Evolutionary conservation across 2,113 vertebrate species (phyloP).

Genomic region (Strix aluco): DNA sequence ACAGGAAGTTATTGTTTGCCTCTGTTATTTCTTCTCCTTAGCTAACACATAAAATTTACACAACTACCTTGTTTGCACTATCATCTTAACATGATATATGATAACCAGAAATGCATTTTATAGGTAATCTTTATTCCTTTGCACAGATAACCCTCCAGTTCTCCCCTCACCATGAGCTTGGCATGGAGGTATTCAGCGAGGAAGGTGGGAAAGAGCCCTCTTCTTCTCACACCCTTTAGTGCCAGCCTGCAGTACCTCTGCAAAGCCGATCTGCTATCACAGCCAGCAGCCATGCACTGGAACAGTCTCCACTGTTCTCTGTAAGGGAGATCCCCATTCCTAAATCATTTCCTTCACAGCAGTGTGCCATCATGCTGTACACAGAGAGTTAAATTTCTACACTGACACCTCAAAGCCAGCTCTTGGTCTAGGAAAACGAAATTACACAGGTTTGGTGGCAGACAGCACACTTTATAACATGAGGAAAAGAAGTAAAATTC

Average conservation of each 20-base stretch:
- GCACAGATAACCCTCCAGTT: not conserved
- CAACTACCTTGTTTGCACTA: not conserved
- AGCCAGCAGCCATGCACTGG: fast-evolving
- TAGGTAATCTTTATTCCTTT: not conserved
- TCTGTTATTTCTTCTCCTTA: not conserved
- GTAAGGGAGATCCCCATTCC: fast-evolving
- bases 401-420: not conserved
- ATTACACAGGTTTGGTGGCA: not conserved
- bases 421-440: not conserved
- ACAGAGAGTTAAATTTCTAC: not conserved
- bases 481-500: not conserved
- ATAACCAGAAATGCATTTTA: not conserved
- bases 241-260: not conserved
- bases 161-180: not conserved
- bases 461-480: not conserved
- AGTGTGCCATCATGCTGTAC: not conserved
- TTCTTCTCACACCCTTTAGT: not conserved
- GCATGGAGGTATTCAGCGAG: not conserved
- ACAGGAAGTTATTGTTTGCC: not conserved
- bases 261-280: not conserved
- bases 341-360: not conserved
- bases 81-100: not conserved
- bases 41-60: not conserved
- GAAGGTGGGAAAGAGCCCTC: not conserved
- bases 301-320: not conserved